Evolutionary conservation across 2,888 invertebrate genomes (phyloP), one percentile per base, ranked within the genome.

Genomic region (Drepana falcataria): DNA sequence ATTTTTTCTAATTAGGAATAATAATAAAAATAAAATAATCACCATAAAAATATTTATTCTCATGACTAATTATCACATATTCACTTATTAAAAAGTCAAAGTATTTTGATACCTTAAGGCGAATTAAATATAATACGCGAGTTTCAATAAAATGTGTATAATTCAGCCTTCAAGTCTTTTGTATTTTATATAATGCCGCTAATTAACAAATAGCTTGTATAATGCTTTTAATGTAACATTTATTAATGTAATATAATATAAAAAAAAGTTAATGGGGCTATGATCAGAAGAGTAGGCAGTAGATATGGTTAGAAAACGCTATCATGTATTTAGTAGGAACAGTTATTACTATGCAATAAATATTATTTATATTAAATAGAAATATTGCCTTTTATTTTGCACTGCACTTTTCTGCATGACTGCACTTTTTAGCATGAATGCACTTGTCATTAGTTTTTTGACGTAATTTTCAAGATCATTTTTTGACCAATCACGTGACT

Each of bases 161-260:
- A 21, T 1, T 21, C 21, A 21, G 21, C 21, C 21, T 21, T 21
- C 21, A 21, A 21, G 21, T 21, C 21, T 21, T 21, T 21, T 21
- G 1, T 21, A 21, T 21, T 21, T 21, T 61, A 60, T 64, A 55
- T 63, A 51, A 60, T 61, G 71, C 73, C 65, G 77, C 76, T 55
- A 71, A 67, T 75, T 72, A 82, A 67, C 60, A 64, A 37, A 66
- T 62, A 71, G 85, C 85, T 87, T 85, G 40, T 59, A 65, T 81
- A 83, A 85, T 77, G 85, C 86, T 83, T 77, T 67, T 72, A 6
- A 65, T 65, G 60, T 55, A 55, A 48, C 53, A 55, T 49, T 52
- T 49, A 49, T 37, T 5, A 37, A 37, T 3, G 1, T 21, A 33
- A 40, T 40, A 49, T 33, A 37, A 6, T n/a, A 7, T 44, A 7